These are phyloP conservation scores for Nomada flava DNA, from an alignment of 2,888 invertebrate genomes.

Conservation along the genomic window DNA sequence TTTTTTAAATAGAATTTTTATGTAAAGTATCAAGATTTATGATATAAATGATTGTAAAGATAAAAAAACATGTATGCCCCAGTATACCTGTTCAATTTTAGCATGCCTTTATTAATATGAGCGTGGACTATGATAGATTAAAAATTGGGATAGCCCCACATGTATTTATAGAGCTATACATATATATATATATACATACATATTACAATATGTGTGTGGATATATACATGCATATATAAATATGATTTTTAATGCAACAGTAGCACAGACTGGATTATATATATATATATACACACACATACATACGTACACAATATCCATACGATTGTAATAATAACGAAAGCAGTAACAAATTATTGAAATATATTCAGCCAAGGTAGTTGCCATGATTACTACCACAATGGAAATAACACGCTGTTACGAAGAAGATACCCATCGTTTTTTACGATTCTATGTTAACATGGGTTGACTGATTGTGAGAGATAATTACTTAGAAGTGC, in stretches of 20 bases:
- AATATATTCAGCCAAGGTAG: conserved; percentile 45
- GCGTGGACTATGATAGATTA: conserved; percentile 70
- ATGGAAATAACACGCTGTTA: conserved; percentile 50
- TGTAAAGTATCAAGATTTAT: conserved; percentile 29
- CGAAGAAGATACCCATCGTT: conserved; percentile 59
- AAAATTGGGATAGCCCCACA: conserved; percentile 67
- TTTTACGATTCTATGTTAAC: conserved; percentile 68
- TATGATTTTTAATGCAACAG: background rate
- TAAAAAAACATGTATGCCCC: conserved; percentile 39
- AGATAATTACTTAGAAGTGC: conserved; percentile 29
- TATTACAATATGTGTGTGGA: conserved; percentile 27
- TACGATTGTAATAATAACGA: conserved; percentile 62
- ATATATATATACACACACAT: conserved; percentile 37
- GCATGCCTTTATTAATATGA: conserved; percentile 70
- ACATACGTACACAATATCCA: conserved; percentile 50
- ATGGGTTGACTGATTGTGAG: conserved; percentile 45
- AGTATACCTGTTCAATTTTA: conserved; percentile 64
- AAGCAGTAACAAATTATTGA: conserved; percentile 47
- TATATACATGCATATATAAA: background rate
- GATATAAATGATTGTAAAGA: conserved; percentile 52
- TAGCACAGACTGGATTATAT: background rate
- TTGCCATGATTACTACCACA: conserved; percentile 22
- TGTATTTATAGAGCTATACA: conserved; percentile 69
- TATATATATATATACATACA: conserved; percentile 63
- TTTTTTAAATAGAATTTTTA: conserved; percentile 57